Conservation (phyloP, 2,797 vertebrate genomes). For the Cyprinodon diabolis region DNA sequence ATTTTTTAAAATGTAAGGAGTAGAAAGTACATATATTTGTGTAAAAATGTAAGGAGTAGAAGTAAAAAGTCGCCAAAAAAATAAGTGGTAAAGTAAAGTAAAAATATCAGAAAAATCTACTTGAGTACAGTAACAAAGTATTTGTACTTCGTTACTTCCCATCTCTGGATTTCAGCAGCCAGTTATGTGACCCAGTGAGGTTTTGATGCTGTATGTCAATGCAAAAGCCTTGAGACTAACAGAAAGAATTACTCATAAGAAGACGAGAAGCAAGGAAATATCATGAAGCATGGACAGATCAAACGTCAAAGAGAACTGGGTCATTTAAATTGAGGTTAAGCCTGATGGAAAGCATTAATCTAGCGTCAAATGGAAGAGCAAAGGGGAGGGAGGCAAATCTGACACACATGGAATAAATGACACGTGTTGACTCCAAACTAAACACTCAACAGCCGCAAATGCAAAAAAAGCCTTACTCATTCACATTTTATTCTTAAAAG, state of each 20-base stretch:
- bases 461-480: neutral
- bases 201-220: neutral
- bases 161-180: neutral
- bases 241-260: slow-evolving; percentile 48
- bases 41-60: no score
- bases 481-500: neutral
- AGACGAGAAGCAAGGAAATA: slow-evolving; percentile 67
- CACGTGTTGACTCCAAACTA: neutral
- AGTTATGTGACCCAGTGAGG: neutral
- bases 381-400: slow-evolving; percentile 38
- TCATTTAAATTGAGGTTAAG: slow-evolving; percentile 72
- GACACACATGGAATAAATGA: slow-evolving; percentile 35
- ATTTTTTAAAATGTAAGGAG: no score
- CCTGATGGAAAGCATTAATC: slow-evolving; percentile 70
- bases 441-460: neutral
- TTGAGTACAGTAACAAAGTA: no score
- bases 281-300: slow-evolving; percentile 65
- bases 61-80: no score
- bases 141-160: no score
- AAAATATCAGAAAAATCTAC: no score
- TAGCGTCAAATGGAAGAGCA: slow-evolving; percentile 47
- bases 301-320: slow-evolving; percentile 72
- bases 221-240: slow-evolving; percentile 40
- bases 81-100: no score
- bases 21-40: no score